Conservation (phyloP, 2,797 vertebrate species). For the Phoebastria nigripes region DNA sequence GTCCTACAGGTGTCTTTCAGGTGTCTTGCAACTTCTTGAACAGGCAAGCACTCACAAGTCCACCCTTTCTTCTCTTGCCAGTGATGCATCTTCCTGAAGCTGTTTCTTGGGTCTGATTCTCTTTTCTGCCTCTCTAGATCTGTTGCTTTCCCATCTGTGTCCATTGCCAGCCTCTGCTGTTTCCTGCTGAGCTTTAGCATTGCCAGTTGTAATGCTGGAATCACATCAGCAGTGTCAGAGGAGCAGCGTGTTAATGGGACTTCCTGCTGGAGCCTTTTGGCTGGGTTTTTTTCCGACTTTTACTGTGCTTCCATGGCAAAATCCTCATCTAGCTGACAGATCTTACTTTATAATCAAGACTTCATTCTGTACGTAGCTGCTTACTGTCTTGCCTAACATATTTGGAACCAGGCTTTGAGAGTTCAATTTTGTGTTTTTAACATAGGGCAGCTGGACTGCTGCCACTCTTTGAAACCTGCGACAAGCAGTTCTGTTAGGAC, state of each 20-base stretch:
- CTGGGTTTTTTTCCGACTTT: background rate
- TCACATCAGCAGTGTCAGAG: fast-evolving
- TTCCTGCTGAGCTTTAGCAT: background rate
- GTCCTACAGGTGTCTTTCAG: background rate
- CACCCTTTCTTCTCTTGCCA: background rate
- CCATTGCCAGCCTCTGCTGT: background rate
- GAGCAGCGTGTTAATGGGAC: background rate
- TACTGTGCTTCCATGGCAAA: background rate
- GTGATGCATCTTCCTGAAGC: background rate
- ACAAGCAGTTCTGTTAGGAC: constrained; percentile 86
- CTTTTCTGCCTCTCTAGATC: background rate
- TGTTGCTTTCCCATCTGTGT: background rate
- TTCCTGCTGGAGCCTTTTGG: background rate
- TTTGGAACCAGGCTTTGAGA: background rate
- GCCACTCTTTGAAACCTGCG: constrained; percentile 85
- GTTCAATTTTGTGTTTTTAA: background rate
- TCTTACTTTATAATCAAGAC: background rate
- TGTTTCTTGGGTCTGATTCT: background rate
- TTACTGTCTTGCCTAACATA: background rate
- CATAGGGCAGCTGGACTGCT: constrained; percentile 69
- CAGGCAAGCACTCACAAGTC: background rate
- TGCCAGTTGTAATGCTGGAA: background rate
- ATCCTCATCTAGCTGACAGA: background rate
- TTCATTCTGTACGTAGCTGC: background rate
- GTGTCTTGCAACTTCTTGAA: background rate